Base-by-base conservation (phyloP, 2,113 vertebrate genomes). In the Caloenas nicobarica region DNA sequence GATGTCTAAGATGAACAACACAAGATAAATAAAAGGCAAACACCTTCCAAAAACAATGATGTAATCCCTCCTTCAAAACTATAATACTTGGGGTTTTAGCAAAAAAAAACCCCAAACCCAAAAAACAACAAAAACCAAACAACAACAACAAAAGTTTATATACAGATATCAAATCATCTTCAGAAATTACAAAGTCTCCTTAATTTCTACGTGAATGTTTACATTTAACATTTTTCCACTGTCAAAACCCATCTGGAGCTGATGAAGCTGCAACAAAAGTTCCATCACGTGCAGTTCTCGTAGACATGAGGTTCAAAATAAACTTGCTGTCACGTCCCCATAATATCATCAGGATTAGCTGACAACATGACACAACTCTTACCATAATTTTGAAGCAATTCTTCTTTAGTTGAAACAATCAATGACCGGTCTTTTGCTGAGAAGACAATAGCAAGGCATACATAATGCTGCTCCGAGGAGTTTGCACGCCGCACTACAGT, bases 321-420 rank as follows among this genome's bases (percentile, higher is more conserved):
- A 74, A 56, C 29, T 58, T 64, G 10, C 36, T 46, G 13, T 12
- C 12, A 13, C 22, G 38, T 4, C 25, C 13, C 53, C 13, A 1
- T 7, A 64, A 24, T 2, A 34, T 0, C 33, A 19, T 10, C 62
- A 82, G 36, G 34, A 85, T 72, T 15, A 86, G 29, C 23, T 16
- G 25, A 56, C 7, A 38, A 54, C 1, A 7, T 1, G 2, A 42
- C 13, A 33, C 53, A 46, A 11, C 23, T 33, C 97, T 97, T 95
- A 99, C 99, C 98, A 28, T 99, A 99, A 33, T 98, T 98, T 88
- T 99, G 99, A 88, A 99, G 99, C 50, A 99, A 97, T 82, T 99
- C 99, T 91, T 99, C 99, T 89, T 99, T 99, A 77, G 99, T 99
- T 93, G 99, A 99, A 71, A 99, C 99, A 16, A 99, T 98, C n/a